Conservation (phyloP, 92 coral and sea anemone species). For the Porites lobata region DNA sequence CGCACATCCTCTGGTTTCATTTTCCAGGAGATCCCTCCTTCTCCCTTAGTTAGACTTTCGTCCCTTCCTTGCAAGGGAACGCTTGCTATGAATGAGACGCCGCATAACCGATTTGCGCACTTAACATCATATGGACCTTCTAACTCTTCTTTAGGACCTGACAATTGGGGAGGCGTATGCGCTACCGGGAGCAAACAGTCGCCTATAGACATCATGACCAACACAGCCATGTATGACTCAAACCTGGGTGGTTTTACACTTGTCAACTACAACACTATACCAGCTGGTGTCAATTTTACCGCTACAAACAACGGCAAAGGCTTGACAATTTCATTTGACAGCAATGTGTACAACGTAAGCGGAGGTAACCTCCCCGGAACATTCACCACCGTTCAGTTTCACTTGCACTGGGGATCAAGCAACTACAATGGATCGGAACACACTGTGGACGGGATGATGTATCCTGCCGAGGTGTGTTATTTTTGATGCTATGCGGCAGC, state of each 20-base stretch:
- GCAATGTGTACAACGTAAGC: slow-evolving; percentile 21
- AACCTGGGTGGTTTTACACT: slow-evolving; percentile 1
- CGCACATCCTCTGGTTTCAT: too few relatives aligned
- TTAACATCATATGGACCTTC: too few relatives aligned
- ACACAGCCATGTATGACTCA: slow-evolving; percentile 24
- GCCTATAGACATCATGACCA: slow-evolving; percentile 50
- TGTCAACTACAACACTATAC: slow-evolving; percentile 8
- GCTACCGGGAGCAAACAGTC: slow-evolving; percentile 40
- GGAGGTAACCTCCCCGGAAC: slow-evolving; percentile 64
- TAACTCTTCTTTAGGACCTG: slow-evolving; percentile 37
- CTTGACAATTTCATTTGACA: background rate
- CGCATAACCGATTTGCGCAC: too few relatives aligned
- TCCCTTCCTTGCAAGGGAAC: too few relatives aligned
- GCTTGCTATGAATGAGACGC: too few relatives aligned
- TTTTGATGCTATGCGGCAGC: background rate
- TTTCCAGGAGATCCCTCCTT: too few relatives aligned
- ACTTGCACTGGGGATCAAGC: slow-evolving; percentile 79
- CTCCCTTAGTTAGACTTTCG: too few relatives aligned
- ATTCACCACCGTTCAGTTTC: slow-evolving; percentile 44
- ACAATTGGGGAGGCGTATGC: slow-evolving; percentile 38
- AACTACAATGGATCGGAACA: slow-evolving; percentile 78
- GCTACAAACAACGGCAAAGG: background rate
- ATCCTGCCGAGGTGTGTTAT: slow-evolving; percentile 72
- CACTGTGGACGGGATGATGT: slow-evolving; percentile 60
- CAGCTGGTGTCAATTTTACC: slow-evolving; percentile 1